Conservation (phyloP, 2,113 vertebrate species). For the Pontoporia blainvillei region DNA sequence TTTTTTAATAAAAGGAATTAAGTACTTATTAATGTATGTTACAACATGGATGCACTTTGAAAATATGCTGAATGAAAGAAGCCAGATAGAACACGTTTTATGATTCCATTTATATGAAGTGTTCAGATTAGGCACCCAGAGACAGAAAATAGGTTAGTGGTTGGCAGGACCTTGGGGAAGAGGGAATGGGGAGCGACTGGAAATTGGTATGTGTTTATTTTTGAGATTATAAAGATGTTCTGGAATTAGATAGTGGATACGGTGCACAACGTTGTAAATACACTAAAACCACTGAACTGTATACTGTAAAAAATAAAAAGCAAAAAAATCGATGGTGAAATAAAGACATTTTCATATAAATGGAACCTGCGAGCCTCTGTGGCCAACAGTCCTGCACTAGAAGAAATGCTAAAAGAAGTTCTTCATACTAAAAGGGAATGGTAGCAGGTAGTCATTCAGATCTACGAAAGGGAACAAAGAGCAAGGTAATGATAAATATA, state of each 20-base stretch:
- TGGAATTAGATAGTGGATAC: not conserved
- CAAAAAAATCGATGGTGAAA: not conserved
- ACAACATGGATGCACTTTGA: not conserved
- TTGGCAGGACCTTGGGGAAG: not conserved
- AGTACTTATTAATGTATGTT: not conserved
- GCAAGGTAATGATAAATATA: not conserved
- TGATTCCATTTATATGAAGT: not conserved
- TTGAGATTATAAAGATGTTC: not conserved
- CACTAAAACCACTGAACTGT: not conserved
- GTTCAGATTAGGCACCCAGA: not conserved
- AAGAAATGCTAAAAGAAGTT: not conserved
- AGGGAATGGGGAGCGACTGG: not conserved
- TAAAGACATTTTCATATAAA: not conserved
- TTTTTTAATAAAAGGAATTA: not conserved
- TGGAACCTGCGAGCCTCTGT: not conserved
- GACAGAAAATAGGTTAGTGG: not conserved
- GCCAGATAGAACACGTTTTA: not conserved
- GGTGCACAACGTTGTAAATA: not conserved
- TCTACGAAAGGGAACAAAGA: not conserved
- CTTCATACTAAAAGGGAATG: not conserved
- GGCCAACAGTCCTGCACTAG: not conserved
- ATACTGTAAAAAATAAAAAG: not conserved
- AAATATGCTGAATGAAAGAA: not conserved
- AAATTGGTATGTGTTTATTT: not conserved
- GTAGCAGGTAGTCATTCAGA: not conserved